A percentile compares a stretch with the other conserved stretches of the same genome.
phyloP scores from a whole-genome alignment of 2,888 invertebrate genomes.

The Drepana falcataria region DNA sequence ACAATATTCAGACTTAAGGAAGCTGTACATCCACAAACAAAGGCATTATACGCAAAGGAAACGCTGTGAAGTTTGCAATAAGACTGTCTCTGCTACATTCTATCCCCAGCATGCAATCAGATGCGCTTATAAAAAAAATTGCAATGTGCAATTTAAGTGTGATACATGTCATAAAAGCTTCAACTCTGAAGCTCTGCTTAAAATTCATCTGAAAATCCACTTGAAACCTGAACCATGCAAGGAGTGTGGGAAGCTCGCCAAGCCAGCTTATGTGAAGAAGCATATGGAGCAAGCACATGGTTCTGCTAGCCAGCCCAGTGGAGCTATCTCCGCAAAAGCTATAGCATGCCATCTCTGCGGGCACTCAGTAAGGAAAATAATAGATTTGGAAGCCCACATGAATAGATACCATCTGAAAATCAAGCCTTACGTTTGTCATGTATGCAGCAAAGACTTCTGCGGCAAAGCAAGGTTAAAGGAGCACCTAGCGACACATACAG shows the following conservation, averaged over 20 bases:
- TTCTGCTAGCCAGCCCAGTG: neutral
- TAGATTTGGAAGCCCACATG: conserved; percentile 33
- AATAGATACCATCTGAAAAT: conserved; percentile 37
- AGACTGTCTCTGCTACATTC: conserved; percentile 31
- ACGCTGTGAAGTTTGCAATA: conserved; percentile 36
- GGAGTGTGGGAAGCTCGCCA: conserved; percentile 26
- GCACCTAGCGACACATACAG: conserved; percentile 29
- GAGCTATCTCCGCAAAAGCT: neutral
- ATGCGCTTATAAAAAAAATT: conserved; percentile 23
- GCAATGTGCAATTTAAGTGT: conserved; percentile 21
- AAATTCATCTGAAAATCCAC: conserved; percentile 31
- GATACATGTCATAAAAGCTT: conserved; percentile 37
- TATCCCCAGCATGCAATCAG: conserved; percentile 33
- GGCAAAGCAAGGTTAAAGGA: conserved; percentile 32
- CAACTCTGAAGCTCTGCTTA: conserved; percentile 22
- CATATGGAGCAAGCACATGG: conserved; percentile 33
- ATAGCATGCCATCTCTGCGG: conserved; percentile 26
- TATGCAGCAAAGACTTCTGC: conserved; percentile 35
- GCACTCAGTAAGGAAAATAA: conserved; percentile 24
- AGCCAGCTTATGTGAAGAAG: conserved; percentile 26
- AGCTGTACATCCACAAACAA: conserved; percentile 39
- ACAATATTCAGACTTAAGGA: conserved; percentile 32
- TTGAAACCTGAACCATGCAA: conserved; percentile 27
- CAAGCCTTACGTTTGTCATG: conserved; percentile 30
- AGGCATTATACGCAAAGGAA: conserved; percentile 37